These are phyloP conservation scores for Melipona bicolor DNA, from an alignment of 2,888 invertebrate genomes.

Conservation along the genomic window DNA sequence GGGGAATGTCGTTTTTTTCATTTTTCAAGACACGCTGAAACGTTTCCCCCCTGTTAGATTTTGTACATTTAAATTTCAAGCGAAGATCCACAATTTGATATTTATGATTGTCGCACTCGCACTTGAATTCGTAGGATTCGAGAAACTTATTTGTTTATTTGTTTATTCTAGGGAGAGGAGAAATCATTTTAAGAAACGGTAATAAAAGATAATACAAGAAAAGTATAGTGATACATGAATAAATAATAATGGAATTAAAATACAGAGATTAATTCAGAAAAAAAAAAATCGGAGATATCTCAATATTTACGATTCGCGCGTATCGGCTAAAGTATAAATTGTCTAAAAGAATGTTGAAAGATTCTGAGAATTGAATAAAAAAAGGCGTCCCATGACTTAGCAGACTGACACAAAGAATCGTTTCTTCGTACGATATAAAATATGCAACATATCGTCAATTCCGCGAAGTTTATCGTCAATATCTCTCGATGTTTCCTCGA, in stretches of 20 bases:
- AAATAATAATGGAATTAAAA: no score
- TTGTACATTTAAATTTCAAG: background rate
- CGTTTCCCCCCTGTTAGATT: background rate
- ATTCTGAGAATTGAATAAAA: background rate
- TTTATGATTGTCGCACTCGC: background rate
- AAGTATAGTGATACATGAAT: no score
- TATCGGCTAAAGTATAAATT: no score
- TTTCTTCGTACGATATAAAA: slow-evolving; percentile 11
- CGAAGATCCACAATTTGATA: background rate
- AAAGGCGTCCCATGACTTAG: background rate
- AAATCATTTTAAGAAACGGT: no score
- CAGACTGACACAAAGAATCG: slow-evolving; percentile 10
- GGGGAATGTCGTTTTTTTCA: no score
- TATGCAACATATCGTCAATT: slow-evolving; percentile 17
- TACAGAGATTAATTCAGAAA: no score
- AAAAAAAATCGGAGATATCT: no score
- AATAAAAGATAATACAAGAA: no score
- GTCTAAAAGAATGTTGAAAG: no score
- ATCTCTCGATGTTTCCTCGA: slow-evolving; percentile 55
- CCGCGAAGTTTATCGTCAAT: slow-evolving; percentile 12
- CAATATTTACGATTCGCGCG: no score
- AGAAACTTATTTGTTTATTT: background rate
- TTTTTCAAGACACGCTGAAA: no score
- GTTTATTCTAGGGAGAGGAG: no score
- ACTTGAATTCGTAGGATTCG: background rate